A percentile compares a stretch with the other conserved stretches of the same genome.
These are phyloP conservation scores for Erythrolamprus reginae DNA, from an alignment of 2,113 vertebrate genomes.

Conservation along the genomic window DNA sequence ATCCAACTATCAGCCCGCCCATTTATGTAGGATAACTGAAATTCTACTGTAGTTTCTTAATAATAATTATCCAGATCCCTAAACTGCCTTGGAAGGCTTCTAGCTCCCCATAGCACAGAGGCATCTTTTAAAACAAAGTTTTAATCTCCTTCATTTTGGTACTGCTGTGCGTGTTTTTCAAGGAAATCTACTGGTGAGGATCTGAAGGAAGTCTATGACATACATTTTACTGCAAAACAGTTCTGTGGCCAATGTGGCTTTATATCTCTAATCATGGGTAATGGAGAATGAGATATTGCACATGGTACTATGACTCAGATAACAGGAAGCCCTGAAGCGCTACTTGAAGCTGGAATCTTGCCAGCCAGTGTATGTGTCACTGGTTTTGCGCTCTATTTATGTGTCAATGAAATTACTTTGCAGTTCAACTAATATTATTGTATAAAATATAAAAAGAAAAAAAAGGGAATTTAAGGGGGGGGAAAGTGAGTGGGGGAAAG, in stretches of 20 bases:
- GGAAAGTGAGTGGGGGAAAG: too few relatives aligned
- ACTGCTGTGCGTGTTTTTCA: not conserved
- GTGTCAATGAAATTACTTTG: not conserved
- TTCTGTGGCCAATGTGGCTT: slow-evolving; percentile 30
- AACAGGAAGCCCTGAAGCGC: not conserved
- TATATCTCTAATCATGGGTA: not conserved
- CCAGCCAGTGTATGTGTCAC: not conserved
- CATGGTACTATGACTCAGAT: not conserved
- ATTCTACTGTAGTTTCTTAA: not conserved
- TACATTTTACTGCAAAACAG: slow-evolving; percentile 12
- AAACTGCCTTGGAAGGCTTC: not conserved
- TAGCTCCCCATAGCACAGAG: slow-evolving; percentile 6
- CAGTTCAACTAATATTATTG: too few relatives aligned
- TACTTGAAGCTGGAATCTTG: not conserved
- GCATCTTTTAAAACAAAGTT: not conserved
- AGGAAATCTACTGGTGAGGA: not conserved
- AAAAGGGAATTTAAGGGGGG: too few relatives aligned
- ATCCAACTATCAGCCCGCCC: too few relatives aligned
- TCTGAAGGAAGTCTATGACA: not conserved
- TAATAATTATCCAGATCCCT: not conserved
- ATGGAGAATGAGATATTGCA: not conserved
- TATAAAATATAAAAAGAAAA: too few relatives aligned
- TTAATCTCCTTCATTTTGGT: not conserved
- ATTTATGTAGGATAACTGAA: too few relatives aligned
- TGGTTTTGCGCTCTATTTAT: not conserved